Evolutionary conservation across 2,113 vertebrate species (phyloP), one percentile per base, ranked within the genome.

Genomic region (Protomyctophum bolini): DNA sequence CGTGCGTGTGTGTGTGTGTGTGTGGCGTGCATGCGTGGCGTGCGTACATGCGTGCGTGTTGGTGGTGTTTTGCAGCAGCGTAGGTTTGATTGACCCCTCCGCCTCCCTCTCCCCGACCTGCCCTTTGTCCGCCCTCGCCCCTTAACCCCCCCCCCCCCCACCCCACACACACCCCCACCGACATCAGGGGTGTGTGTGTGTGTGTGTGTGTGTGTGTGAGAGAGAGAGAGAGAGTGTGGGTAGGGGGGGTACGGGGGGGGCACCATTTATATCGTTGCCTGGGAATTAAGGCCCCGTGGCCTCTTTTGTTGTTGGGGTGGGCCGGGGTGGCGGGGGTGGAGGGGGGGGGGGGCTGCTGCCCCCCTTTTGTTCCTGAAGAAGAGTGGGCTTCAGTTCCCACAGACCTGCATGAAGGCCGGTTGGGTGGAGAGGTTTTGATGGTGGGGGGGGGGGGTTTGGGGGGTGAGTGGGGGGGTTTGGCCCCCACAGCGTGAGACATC

Each of bases 241-340:
- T 82, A 73, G 87, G 91, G 33, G 1, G 33, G 33, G 81, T 75
- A 81, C 81, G 89, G 88, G 92, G 90, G 90, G 89, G 82, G 63
- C 83, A 92, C 95, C 91, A 93, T 96, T 96, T 94, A 94, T 94
- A 95, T 95, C 92, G 92, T 93, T 94, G 94, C 94, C 93, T 94
- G 92, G 94, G 94, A 92, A 92, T 96, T 93, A 92, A 93, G 93
- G 94, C 91, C 91, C 94, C 86, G 82, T 33, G 88, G 89, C 81
- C 90, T 91, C 89, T 94, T 96, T 97, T 95, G 96, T 93, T 89
- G 84, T 6, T 21, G 85, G 91, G 82, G 73, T 83, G 86, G 79
- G 83, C 83, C 29, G 77, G 85, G 84, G 84, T 84, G 81, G 83
- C 33, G 1, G 68, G 76, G 86, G 83, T 79, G 72, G 82, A 64